A percentile compares a stretch with the other conserved stretches of the same genome.
These are phyloP conservation scores for Pollenia angustigena DNA, from an alignment of 2,888 invertebrate species.

Conservation along the genomic window DNA sequence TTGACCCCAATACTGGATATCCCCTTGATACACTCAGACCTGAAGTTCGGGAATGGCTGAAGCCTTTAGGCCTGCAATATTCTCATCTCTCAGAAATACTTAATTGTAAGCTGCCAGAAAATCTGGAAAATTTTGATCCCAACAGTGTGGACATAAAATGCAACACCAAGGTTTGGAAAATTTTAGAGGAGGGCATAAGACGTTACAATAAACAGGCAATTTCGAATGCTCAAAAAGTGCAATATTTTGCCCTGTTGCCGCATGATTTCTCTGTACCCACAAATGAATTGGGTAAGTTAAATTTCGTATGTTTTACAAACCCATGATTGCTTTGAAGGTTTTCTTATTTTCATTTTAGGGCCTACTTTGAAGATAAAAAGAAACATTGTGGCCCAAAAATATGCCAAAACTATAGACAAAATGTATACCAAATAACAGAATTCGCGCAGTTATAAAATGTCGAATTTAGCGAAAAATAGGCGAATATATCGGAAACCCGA, in stretches of 20 bases:
- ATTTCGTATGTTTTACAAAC: constrained; percentile 73
- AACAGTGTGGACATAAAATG: constrained; percentile 84
- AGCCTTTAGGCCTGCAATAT: constrained; percentile 86
- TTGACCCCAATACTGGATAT: constrained; percentile 88
- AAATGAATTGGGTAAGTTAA: constrained; percentile 88
- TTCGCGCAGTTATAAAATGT: too few species aligned
- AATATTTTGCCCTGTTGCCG: constrained; percentile 93
- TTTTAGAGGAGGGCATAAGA: constrained; percentile 91
- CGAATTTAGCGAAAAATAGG: too few species aligned
- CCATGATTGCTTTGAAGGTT: neutral
- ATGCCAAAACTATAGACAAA: constrained; percentile 85
- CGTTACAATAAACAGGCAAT: constrained; percentile 91
- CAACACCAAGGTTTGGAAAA: constrained; percentile 86
- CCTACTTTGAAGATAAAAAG: constrained; percentile 94
- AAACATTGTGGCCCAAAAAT: constrained; percentile 90
- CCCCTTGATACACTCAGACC: constrained; percentile 88
- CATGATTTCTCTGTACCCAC: constrained; percentile 93
- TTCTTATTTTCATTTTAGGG: constrained; percentile 84
- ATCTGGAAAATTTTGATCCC: constrained; percentile 81
- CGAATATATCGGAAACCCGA: too few species aligned
- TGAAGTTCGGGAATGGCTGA: constrained; percentile 89
- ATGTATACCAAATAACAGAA: constrained; percentile 76
- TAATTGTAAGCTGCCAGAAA: constrained; percentile 71
- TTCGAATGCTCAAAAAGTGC: constrained; percentile 93
- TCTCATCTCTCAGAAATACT: constrained; percentile 88